These are phyloP conservation scores for Malacoctenus gilli DNA, from an alignment of 2,797 vertebrate species.

Conservation along the genomic window DNA sequence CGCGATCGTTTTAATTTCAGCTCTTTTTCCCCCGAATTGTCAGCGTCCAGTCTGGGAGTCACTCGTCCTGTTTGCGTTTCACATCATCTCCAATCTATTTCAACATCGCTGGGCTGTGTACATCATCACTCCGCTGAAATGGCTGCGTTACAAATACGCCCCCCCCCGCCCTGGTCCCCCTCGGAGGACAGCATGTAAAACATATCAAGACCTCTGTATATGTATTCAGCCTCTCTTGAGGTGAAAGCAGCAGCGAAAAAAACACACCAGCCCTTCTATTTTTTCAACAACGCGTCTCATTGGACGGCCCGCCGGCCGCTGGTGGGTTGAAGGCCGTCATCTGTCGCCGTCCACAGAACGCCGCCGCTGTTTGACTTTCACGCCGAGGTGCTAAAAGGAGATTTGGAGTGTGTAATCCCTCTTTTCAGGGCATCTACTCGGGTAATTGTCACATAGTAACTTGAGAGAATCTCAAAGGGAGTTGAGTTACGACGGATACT, in stretches of 20 bases:
- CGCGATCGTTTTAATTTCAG: conserved; percentile 5
- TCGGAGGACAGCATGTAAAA: conserved; percentile 74
- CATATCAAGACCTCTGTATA: conserved; percentile 74
- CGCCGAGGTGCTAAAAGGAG: conserved; percentile 73
- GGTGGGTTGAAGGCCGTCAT: conserved; percentile 72
- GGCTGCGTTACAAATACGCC: conserved; percentile 65
- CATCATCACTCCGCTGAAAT: conserved; percentile 74
- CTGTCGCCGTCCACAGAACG: conserved; percentile 52
- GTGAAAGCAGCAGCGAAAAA: conserved; percentile 51
- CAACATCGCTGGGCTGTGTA: conserved; percentile 63
- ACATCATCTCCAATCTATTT: conserved; percentile 77
- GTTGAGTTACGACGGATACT: conserved; percentile 24
- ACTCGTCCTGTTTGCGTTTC: conserved; percentile 69
- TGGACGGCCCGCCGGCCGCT: conserved; percentile 41
- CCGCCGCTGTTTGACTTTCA: conserved; percentile 66
- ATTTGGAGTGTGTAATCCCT: conserved; percentile 62
- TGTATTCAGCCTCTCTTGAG: conserved; percentile 73
- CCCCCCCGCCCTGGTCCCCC: conserved; percentile 36
- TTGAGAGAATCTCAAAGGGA: conserved; percentile 60
- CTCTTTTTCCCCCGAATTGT: conserved; percentile 24
- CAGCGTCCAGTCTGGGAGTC: conserved; percentile 19
- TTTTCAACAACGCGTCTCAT: conserved; percentile 52
- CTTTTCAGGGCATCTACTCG: conserved; percentile 62
- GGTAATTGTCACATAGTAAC: conserved; percentile 61
- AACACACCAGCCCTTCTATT: conserved; percentile 54